Percentiles rank a stretch among this genome's conserved stretches.
phyloP scores from a whole-genome alignment of 2,113 vertebrate species.

The Zapus hudsonius region DNA sequence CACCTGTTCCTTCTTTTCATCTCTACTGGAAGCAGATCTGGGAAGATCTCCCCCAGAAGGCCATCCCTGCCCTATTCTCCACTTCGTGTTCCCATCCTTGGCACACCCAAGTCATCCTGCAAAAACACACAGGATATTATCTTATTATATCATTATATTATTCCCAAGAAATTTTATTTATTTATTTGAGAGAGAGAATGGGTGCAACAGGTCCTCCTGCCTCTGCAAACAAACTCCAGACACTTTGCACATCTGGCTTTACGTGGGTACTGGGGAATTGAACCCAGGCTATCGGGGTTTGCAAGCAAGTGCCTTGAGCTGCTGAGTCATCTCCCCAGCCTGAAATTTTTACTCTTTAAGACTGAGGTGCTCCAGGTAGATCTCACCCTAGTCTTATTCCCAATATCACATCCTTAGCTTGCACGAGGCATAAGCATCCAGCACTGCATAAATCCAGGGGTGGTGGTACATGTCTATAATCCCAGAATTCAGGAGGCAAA shows the following conservation, averaged over 20 bases:
- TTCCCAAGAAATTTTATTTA: neutral
- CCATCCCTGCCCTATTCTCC: neutral
- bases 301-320: too few species aligned
- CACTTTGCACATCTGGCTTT: too few species aligned
- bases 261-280: too few species aligned
- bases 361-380: neutral
- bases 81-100: neutral
- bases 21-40: neutral
- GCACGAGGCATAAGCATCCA: neutral
- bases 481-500: too few species aligned
- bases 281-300: too few species aligned
- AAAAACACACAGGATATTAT: neutral
- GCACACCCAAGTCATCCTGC: neutral
- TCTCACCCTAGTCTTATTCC: neutral
- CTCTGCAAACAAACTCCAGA: too few species aligned
- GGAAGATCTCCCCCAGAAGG: neutral
- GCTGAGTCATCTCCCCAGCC: too few species aligned
- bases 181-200: too few species aligned
- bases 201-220: too few species aligned
- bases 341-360: neutral
- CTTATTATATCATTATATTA: neutral
- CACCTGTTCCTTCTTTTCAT: neutral
- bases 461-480: too few species aligned
- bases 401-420: neutral
- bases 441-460: too few species aligned